Conservation (phyloP, 2,888 invertebrate genomes). For the Tridacna gigas region DNA sequence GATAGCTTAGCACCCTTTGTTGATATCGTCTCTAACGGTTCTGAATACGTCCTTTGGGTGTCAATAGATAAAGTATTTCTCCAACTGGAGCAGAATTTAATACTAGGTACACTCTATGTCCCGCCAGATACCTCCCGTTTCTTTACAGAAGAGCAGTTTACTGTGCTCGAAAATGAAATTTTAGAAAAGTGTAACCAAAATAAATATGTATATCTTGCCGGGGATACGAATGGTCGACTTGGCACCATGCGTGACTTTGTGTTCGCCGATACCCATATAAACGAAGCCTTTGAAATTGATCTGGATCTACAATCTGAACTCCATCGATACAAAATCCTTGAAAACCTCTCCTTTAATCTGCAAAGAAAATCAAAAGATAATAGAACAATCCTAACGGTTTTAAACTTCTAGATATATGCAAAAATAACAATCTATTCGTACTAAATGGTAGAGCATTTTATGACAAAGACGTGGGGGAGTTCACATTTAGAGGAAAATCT, state of each 20-base stretch:
- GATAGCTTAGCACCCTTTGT: too few relatives aligned
- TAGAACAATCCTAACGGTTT: neutral
- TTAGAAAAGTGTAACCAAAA: neutral
- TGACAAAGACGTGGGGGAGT: neutral
- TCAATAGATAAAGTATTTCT: neutral
- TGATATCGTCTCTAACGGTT: too few relatives aligned
- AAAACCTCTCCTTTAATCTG: neutral
- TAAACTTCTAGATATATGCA: neutral
- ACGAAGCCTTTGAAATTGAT: neutral
- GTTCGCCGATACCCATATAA: neutral
- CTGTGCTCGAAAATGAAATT: neutral
- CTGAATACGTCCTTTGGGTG: too few relatives aligned
- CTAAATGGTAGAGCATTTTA: neutral
- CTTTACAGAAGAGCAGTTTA: neutral
- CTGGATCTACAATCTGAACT: constrained; percentile 1
- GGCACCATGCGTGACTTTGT: neutral
- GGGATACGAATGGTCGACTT: neutral
- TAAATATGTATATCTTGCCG: neutral
- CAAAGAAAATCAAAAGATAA: neutral
- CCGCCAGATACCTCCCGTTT: neutral
- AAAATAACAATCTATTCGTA: neutral
- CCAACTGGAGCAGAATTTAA: too few relatives aligned
- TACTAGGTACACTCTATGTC: neutral
- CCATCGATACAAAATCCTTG: neutral
- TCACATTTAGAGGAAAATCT: neutral